Evolutionary conservation across 2,797 vertebrate species (phyloP), one percentile per base, ranked within the genome.

Genomic region (Myotis daubentonii): DNA sequence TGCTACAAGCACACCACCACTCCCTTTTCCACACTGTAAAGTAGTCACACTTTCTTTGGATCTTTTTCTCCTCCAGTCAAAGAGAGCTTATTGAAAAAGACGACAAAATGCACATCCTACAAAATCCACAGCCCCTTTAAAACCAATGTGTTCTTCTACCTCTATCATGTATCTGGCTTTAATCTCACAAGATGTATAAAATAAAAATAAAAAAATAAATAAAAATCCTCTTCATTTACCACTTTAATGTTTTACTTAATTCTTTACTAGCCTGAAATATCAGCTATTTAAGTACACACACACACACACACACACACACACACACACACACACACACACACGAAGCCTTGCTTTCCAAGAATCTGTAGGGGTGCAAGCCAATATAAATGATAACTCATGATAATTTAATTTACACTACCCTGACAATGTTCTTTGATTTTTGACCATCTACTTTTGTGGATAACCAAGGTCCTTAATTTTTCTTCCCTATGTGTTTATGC

Each of bases 11-110:
- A 81, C 66, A 86, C 0, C 7, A 75, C 51, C 25, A 83, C 33
- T 90, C 74, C n/a, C 33, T 84, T 91, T 86, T 91, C 85, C 85
- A 96, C 23, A 90, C 23, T 88, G 55, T 49, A 68, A 95, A 96
- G 78, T 3, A 80, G 70, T 44, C 90, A 84, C 2, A 5, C 33
- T 90, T 89, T 91, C 60, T 60, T 79, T 87, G 53, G 41, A 62
- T 87, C 19, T 62, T 95, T 83, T 78, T 87, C 33, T 82, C 33
- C 53, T 86, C n/a, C 30, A 81, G 51, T 68, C 78, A 94, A 85
- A 92, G 68, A 81, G 87, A 51, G 81, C 16, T 72, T 60, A 68
- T 6, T 91, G 57, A 60, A 90, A 91, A 94, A 85, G 36, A 88
- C 20, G 91, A 70, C 53, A 87, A 96, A 94, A 87, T 51, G 55